Base-by-base conservation (phyloP, 2,888 invertebrate genomes). In the Catocala fraxini region DNA sequence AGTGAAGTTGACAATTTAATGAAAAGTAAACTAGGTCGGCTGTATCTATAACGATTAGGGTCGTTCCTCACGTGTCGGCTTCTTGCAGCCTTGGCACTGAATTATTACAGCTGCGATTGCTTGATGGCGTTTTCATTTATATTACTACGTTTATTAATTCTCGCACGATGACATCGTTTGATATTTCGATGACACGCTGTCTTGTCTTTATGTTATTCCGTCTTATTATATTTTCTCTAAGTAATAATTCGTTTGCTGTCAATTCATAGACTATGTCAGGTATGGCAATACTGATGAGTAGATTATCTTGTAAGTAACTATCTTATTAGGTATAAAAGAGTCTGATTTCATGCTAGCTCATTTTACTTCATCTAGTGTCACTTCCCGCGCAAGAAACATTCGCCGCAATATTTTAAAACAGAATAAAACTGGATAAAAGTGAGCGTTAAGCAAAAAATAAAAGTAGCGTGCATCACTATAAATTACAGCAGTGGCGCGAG, bases 11-110 rank as follows among this genome's bases (percentile, higher is more conserved):
- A 69, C 65, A 73, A 52, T 64, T 66, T 71, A 74, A 69, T 74
- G 71, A 74, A 75, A 67, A 72, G 65, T 60, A 74, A 74, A 74
- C 72, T 74, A 53, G 75, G 72, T 70, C 74, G 67, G 63, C 66
- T 63, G 59, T 70, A 63, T 55, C 62, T 64, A 67, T 67, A 63
- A 65, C 68, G 66, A 68, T 75, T 70, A 58, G 51, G 63, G 74
- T 53, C 53, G 56, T 46, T 62, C 57, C 59, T 70, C 63, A 70
- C 63, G 68, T 60, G 71, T 59, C 63, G 59, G 53, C 63, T 70
- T 73, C 53, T 59, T 56, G 51, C 56, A 64, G 71, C 59, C 59
- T 39, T 39, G 59, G 59, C 53, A 61, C 52, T 71, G 59, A 71
- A 63, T 74, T 63, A 67, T 39, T 48, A 33, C 51, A 61, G 42